These are phyloP conservation scores for Nasonia oneida DNA, from an alignment of 2,888 invertebrate species.

Conservation along the genomic window DNA sequence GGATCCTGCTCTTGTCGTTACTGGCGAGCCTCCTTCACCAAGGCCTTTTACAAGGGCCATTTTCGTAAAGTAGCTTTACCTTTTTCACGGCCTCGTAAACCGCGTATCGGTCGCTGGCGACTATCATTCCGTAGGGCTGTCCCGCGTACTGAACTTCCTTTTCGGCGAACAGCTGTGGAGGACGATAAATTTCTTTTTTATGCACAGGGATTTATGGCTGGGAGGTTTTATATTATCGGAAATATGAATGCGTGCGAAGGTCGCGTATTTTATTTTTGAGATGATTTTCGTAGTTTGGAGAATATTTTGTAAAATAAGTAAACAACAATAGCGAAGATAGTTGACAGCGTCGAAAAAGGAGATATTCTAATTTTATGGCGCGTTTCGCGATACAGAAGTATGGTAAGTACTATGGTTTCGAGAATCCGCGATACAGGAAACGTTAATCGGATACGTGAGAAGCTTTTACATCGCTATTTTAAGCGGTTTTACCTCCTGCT, in stretches of 20 bases:
- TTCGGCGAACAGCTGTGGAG: conserved; percentile 71
- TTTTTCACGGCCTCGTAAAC: conserved; percentile 82
- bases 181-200: conserved; percentile 3
- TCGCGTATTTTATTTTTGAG: conserved; percentile 58
- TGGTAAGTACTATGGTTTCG: not conserved
- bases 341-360: not conserved
- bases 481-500: not conserved
- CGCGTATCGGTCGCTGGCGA: conserved; percentile 83
- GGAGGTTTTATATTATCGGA: too few species aligned
- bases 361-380: not conserved
- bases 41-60: conserved; percentile 68
- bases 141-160: conserved; percentile 83
- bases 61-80: conserved; percentile 51
- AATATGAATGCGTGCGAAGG: too few species aligned
- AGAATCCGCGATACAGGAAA: not conserved
- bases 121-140: conserved; percentile 88
- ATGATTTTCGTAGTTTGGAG: conserved; percentile 68
- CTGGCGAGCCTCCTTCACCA: conserved; percentile 71
- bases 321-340: not conserved
- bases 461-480: not conserved
- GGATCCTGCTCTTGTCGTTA: conserved; percentile 67
- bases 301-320: not conserved
- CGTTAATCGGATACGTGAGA: not conserved
- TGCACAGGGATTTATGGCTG: too few species aligned
- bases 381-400: too few species aligned